These are phyloP conservation scores for Globicephala melas DNA, from an alignment of 2,113 vertebrate species.

Conservation along the genomic window DNA sequence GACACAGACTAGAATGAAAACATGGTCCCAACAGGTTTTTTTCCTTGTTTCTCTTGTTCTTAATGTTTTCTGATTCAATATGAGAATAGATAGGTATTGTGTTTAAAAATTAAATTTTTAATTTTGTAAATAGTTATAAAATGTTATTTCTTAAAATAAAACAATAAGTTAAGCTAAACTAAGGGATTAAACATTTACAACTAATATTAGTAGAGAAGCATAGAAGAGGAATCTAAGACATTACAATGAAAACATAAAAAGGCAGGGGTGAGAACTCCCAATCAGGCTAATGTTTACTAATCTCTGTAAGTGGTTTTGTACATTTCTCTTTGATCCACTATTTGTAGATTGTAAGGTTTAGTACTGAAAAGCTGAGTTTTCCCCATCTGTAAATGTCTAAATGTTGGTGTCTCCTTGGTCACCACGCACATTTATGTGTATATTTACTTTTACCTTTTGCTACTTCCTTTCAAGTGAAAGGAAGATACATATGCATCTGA, in stretches of 20 bases:
- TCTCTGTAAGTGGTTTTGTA: background rate
- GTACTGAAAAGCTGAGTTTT: background rate
- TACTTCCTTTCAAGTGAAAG: background rate
- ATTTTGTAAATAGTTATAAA: background rate
- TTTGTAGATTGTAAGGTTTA: background rate
- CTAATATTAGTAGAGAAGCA: background rate
- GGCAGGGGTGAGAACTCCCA: too few species aligned
- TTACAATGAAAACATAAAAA: background rate
- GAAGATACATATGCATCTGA: background rate
- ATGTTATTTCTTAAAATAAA: background rate
- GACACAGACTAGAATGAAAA: background rate
- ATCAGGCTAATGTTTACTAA: background rate
- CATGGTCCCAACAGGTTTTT: background rate
- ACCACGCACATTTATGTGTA: background rate
- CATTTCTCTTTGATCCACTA: background rate
- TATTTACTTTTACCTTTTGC: background rate
- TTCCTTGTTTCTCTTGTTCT: background rate
- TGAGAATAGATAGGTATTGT: background rate
- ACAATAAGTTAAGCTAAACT: background rate
- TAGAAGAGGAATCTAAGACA: background rate
- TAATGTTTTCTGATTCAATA: background rate
- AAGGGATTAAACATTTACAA: background rate
- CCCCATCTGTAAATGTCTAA: background rate
- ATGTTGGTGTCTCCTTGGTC: background rate
- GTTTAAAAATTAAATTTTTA: background rate